Conservation (phyloP, 2,888 invertebrate species). For the Lamellibrachia satsuma region DNA sequence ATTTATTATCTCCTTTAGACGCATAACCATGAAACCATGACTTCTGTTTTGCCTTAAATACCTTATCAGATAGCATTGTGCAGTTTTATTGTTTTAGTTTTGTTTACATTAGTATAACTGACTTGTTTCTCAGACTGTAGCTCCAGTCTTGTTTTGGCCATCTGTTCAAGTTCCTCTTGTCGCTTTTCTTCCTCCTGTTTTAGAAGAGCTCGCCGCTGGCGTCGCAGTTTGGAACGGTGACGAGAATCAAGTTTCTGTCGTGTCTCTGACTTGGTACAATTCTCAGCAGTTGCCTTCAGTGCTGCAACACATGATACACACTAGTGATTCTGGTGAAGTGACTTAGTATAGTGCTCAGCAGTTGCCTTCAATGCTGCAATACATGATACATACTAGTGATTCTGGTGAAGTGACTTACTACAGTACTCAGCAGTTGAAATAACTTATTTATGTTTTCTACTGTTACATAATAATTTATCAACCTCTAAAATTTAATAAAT, state of each 20-base stretch:
- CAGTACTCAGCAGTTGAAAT: too few species aligned
- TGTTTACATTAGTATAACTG: not conserved
- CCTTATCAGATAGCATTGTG: too few species aligned
- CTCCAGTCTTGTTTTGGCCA: slow-evolving; percentile 27
- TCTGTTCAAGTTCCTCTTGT: slow-evolving; percentile 69
- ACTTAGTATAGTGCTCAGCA: not conserved
- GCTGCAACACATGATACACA: slow-evolving; percentile 35
- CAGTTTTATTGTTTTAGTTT: not conserved
- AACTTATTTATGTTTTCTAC: too few species aligned
- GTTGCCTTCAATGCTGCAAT: too few species aligned
- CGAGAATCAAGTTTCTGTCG: not conserved
- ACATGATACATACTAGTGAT: too few species aligned
- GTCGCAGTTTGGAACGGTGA: not conserved
- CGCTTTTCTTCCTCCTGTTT: slow-evolving; percentile 70
- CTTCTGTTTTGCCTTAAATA: too few species aligned
- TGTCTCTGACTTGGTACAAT: slow-evolving; percentile 67
- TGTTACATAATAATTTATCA: too few species aligned
- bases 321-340: not conserved
- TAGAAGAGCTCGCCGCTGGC: slow-evolving; percentile 43
- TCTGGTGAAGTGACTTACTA: too few species aligned
- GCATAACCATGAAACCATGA: too few species aligned
- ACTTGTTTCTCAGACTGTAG: slow-evolving; percentile 28
- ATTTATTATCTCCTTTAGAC: too few species aligned
- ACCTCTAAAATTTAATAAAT: too few species aligned
- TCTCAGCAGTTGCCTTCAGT: slow-evolving; percentile 45